phyloP scores from a whole-genome alignment of 2,113 vertebrate genomes.

The Oenanthe melanoleuca region DNA sequence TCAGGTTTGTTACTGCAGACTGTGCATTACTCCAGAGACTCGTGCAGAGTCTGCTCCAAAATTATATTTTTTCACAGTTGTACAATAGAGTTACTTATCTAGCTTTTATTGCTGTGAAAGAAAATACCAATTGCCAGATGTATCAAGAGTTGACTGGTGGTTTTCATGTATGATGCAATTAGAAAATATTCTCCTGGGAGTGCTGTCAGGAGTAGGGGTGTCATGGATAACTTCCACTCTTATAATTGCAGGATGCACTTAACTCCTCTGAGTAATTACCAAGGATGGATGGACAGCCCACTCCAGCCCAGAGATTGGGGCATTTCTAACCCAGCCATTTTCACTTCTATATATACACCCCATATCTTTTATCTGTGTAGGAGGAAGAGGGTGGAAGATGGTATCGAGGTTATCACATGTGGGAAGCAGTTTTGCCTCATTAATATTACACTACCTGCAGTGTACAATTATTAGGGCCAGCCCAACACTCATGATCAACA shows the following conservation, averaged over 20 bases:
- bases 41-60: neutral
- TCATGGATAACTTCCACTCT: neutral
- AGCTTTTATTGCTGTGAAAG: neutral
- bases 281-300: neutral
- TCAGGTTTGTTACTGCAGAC: neutral
- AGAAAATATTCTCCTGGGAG: neutral
- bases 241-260: conserved; percentile 63
- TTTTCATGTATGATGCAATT: neutral
- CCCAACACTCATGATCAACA: neutral
- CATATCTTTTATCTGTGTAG: neutral
- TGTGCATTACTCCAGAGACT: neutral
- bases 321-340: neutral
- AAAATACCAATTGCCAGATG: neutral
- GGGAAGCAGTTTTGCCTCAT: conserved; percentile 8
- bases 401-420: neutral
- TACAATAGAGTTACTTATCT: neutral
- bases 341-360: conserved; percentile 42
- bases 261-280: conserved; percentile 31
- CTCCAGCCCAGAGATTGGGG: neutral
- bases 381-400: conserved; percentile 10
- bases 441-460: neutral
- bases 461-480: neutral
- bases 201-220: conserved; percentile 7
- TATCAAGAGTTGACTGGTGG: neutral
- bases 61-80: neutral